Conservation (phyloP, 2,113 vertebrate species). For the Phaethon lepturus region DNA sequence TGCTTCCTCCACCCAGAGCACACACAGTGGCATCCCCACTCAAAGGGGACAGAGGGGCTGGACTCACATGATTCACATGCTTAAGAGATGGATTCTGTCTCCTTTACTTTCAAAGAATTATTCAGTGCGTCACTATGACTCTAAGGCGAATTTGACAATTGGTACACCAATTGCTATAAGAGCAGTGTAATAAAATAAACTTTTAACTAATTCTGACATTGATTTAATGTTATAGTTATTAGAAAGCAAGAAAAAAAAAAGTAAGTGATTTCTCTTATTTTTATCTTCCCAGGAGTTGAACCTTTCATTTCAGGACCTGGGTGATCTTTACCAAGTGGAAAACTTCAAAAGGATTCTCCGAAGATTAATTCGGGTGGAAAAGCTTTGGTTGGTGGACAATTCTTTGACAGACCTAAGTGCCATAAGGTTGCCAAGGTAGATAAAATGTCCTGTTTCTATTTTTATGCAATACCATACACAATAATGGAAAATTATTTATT, state of each 20-base stretch:
- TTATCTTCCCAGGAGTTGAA: conserved; percentile 84
- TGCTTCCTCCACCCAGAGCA: neutral
- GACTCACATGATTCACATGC: neutral
- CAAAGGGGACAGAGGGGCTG: neutral
- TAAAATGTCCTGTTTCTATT: neutral
- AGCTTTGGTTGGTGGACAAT: conserved; percentile 91
- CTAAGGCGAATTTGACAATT: neutral
- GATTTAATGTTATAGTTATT: neutral
- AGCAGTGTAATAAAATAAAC: neutral
- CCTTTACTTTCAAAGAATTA: neutral
- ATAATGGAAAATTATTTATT: too few species aligned
- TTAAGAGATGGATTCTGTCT: neutral
- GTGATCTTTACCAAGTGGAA: conserved; percentile 87
- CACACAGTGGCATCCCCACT: neutral
- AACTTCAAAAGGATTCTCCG: conserved; percentile 89
- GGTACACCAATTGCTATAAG: neutral
- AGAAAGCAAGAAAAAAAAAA: neutral
- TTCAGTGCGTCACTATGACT: neutral
- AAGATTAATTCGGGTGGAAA: conserved; percentile 90
- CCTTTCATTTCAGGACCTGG: conserved; percentile 93
- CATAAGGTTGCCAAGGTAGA: conserved; percentile 91
- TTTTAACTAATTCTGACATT: neutral
- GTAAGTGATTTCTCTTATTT: neutral
- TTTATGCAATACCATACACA: neutral
- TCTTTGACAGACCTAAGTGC: conserved; percentile 88